Conservation (phyloP, 1,140 invertebrate genomes). For the Papilio dardanus region DNA sequence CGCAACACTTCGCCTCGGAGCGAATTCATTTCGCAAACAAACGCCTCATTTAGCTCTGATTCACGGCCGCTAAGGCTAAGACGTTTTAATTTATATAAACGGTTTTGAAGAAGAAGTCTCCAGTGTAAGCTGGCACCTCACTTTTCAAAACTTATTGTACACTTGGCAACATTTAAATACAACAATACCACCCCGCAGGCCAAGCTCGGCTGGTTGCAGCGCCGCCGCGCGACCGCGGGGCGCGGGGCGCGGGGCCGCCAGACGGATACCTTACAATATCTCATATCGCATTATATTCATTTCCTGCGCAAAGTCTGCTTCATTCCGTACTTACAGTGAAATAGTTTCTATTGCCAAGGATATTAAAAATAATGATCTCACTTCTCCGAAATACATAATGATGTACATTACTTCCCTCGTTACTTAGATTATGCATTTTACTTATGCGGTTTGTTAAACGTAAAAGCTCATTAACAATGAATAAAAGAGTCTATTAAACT, state of each 20-base stretch:
- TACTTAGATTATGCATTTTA: no score
- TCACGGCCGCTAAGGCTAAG: slow-evolving; percentile 47
- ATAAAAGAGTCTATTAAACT: no score
- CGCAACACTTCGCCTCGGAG: slow-evolving; percentile 37
- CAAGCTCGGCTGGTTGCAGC: slow-evolving; percentile 4
- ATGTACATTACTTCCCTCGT: no score
- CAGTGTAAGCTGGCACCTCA: slow-evolving; percentile 43
- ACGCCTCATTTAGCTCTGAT: slow-evolving; percentile 46
- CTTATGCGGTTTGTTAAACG: no score
- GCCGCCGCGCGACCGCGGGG: neutral
- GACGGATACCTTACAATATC: slow-evolving; percentile 25
- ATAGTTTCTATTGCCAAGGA: neutral
- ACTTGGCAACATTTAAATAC: slow-evolving; percentile 38
- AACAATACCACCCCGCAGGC: slow-evolving; percentile 38
- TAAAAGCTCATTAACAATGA: no score
- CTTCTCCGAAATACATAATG: no score
- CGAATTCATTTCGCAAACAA: slow-evolving; percentile 49
- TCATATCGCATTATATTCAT: neutral
- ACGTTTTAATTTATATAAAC: slow-evolving; percentile 58
- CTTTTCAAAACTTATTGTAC: slow-evolving; percentile 38
- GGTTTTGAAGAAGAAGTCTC: slow-evolving; percentile 37
- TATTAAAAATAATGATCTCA: neutral
- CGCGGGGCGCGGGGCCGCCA: neutral
- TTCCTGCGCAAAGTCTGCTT: neutral
- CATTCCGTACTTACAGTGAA: neutral